Conservation (phyloP, 2,113 vertebrate species). For the Dicrurus megarhynchus region DNA sequence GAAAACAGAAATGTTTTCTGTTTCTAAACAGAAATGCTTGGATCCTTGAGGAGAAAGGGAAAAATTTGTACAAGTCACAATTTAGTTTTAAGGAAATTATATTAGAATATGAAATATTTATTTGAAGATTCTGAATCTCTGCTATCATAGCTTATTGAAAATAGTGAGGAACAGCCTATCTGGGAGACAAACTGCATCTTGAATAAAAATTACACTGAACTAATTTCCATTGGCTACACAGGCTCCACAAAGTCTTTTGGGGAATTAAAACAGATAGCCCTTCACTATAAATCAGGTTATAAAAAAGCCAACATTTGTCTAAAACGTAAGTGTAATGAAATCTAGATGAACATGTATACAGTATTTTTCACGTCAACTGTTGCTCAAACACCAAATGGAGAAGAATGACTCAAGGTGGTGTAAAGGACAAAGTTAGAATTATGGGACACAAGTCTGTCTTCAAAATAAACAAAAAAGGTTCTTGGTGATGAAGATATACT, state of each 20-base stretch:
- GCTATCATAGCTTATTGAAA: neutral
- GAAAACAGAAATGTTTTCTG: too few species aligned
- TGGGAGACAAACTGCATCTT: neutral
- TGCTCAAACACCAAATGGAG: neutral
- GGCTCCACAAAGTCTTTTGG: neutral
- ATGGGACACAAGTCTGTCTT: neutral
- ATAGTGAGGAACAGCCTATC: neutral
- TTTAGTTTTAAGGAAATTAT: neutral
- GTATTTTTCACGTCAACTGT: neutral
- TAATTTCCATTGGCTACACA: neutral
- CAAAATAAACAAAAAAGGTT: neutral
- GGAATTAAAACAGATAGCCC: neutral
- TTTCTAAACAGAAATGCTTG: neutral
- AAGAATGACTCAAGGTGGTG: neutral
- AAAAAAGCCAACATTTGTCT: neutral
- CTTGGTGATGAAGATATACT: neutral
- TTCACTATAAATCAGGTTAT: neutral
- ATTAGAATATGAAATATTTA: neutral
- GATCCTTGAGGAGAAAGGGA: neutral
- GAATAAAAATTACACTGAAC: neutral
- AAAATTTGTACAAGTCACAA: neutral
- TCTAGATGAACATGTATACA: neutral
- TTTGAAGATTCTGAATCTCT: neutral
- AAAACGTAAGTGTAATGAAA: neutral
- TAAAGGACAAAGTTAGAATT: neutral